These are phyloP conservation scores for Pseudolaguvia tuberculata DNA, from an alignment of 2,113 vertebrate species.

Conservation along the genomic window DNA sequence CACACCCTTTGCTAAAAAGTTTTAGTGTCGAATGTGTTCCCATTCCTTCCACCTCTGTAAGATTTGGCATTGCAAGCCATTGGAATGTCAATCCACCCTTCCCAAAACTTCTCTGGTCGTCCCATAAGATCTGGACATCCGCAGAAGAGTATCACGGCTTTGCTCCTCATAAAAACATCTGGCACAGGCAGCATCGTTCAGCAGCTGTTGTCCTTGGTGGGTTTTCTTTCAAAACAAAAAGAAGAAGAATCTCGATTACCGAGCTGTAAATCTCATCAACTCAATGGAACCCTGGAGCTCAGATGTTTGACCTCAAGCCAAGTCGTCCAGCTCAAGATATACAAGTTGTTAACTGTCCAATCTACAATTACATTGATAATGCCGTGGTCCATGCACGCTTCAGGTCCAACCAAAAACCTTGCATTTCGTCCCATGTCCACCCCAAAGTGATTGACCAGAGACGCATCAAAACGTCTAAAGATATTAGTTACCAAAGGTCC, in stretches of 20 bases:
- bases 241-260: slow-evolving; percentile 48
- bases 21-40: slow-evolving; percentile 9
- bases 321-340: slow-evolving; percentile 49
- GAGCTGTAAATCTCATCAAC: slow-evolving; percentile 55
- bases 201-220: slow-evolving; percentile 41
- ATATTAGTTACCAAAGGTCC: slow-evolving; percentile 27
- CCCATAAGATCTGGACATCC: slow-evolving; percentile 14
- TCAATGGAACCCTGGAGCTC: slow-evolving; percentile 34
- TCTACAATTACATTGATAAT: slow-evolving; percentile 39
- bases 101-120: slow-evolving; percentile 13
- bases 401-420: not conserved
- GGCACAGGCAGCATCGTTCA: slow-evolving; percentile 40
- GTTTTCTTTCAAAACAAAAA: slow-evolving; percentile 8
- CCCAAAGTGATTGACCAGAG: slow-evolving; percentile 32
- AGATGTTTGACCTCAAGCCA: slow-evolving; percentile 59
- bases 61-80: not conserved
- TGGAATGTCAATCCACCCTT: slow-evolving; percentile 28
- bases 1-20: not conserved
- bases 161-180: slow-evolving; percentile 45
- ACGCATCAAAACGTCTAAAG: slow-evolving; percentile 36
- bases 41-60: slow-evolving; percentile 4
- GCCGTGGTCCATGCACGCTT: slow-evolving; percentile 23
- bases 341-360: slow-evolving; percentile 44
- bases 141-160: slow-evolving; percentile 43
- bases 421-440: slow-evolving; percentile 30